A percentile compares a stretch with the other conserved stretches of the same genome.
Evolutionary conservation across 2,888 invertebrate species (phyloP).

Genomic region (Meiosimyza platycephala): DNA sequence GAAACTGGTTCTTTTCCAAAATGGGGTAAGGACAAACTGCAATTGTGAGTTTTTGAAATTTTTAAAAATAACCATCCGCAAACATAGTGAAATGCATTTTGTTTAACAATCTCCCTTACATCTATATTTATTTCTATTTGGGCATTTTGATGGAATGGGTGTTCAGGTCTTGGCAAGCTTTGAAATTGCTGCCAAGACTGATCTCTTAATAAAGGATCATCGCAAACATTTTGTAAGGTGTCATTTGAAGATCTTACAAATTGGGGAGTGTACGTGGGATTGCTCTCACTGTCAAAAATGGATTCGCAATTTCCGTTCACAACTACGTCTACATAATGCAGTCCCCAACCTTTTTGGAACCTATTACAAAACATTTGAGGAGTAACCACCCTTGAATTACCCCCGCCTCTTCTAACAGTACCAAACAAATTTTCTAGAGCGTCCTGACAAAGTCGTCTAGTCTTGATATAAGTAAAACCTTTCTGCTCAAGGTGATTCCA

Average conservation of each 20-base stretch:
- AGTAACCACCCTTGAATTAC: background rate
- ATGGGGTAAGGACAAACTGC: conserved; percentile 20
- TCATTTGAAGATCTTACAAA: background rate
- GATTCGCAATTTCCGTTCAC: background rate
- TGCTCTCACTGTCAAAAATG: background rate
- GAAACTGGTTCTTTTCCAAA: conserved; percentile 26
- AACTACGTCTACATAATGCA: background rate
- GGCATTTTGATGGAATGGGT: conserved; percentile 5
- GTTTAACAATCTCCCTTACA: background rate
- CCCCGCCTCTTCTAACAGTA: conserved; percentile 3
- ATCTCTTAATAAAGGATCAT: background rate
- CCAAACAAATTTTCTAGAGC: conserved; percentile 1
- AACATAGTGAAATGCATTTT: conserved; percentile 28
- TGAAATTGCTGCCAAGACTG: conserved; percentile 19
- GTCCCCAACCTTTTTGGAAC: background rate
- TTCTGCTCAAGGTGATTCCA: too few species aligned
- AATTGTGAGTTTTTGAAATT: conserved; percentile 22
- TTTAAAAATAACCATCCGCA: conserved; percentile 35
- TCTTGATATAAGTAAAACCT: background rate
- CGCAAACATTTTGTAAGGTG: background rate
- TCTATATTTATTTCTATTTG: background rate
- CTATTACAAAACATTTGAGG: background rate
- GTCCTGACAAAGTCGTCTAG: conserved; percentile 10
- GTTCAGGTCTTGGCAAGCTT: conserved; percentile 7
- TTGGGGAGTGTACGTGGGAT: too few species aligned